These are phyloP conservation scores for Lagria hirta DNA, from an alignment of 2,888 invertebrate genomes.

Conservation along the genomic window DNA sequence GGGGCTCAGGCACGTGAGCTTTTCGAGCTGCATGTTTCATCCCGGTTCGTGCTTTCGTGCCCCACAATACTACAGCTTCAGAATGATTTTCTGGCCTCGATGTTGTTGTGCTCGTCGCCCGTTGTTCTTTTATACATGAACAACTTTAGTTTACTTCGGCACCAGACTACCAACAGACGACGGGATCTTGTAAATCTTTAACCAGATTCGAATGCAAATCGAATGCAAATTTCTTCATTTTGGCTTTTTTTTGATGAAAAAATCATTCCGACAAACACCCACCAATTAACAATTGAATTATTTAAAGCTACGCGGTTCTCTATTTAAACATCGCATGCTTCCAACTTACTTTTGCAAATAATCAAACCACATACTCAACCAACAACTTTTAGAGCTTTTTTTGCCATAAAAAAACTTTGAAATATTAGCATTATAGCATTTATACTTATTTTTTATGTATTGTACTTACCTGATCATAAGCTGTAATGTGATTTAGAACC, in stretches of 20 bases:
- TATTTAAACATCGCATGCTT: too few species aligned
- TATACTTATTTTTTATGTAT: too few species aligned
- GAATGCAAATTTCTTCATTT: constrained; percentile 27
- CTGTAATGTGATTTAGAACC: too few species aligned
- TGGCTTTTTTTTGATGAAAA: constrained; percentile 1
- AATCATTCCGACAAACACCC: too few species aligned
- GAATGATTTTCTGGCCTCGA: constrained; percentile 23
- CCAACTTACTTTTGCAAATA: too few species aligned
- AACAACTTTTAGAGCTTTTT: too few species aligned
- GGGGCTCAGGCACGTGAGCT: constrained; percentile 46
- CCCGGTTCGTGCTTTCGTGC: constrained; percentile 22
- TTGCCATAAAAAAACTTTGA: too few species aligned
- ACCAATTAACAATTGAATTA: too few species aligned
- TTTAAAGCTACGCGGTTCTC: too few species aligned
- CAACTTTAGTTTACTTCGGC: constrained; percentile 27
- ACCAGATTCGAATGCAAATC: constrained; percentile 18
- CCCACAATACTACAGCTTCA: constrained; percentile 28
- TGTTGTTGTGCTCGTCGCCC: constrained; percentile 19
- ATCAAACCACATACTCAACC: too few species aligned
- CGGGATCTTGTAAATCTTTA: constrained; percentile 25
- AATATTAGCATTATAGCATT: too few species aligned
- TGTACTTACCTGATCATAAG: too few species aligned
- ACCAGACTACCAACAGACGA: constrained; percentile 21
- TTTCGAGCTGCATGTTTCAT: constrained; percentile 24
- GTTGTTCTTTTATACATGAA: constrained; percentile 29